Evolutionary conservation across 1,140 invertebrate genomes (phyloP), one percentile per base, ranked within the genome.

Genomic region (Calycopis cecrops): DNA sequence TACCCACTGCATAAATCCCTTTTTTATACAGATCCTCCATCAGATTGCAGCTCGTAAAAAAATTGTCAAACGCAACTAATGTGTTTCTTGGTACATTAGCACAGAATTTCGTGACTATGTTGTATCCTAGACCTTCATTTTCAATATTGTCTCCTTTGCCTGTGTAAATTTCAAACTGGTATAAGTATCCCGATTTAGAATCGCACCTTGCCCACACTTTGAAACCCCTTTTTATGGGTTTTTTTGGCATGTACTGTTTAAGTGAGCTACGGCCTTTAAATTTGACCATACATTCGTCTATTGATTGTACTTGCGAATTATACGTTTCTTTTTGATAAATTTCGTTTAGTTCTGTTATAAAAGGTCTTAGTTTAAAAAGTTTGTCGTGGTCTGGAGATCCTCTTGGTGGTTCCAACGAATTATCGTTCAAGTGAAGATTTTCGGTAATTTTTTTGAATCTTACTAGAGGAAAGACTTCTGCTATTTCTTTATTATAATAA

Each of bases 171-270:
- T n/a, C n/a, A n/a, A n/a, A n/a, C n/a, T n/a, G n/a, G n/a, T n/a
- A n/a, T n/a, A n/a, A n/a, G n/a, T n/a, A n/a, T n/a, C n/a, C 16
- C 63, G 55, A 65, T 51, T 40, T 42, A 9, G 49, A 28, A 42
- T 71, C 62, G 38, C 62, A 65, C 12, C 65, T 42, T 12, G 57
- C 57, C 73, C 71, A 76, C 16, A 61, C 49, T 47, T 72, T 73
- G 38, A 63, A 73, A 4, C 71, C 69, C 37, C 69, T 42, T 60
- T 76, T 76, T 16, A 71, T 58, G n/a, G 71, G 66, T 48, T 71
- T 73, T 47, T 60, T 59, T 12, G 61, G 62, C 52, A 70, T 59
- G 35, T 70, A 72, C 53, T 67, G 69, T 52, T 67, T 67, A 40
- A 70, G 17, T 10, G 28, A 42, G 48, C 18, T 35, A 37, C 53